A percentile compares a stretch with the other conserved stretches of the same genome.
phyloP scores from a whole-genome alignment of 2,797 vertebrate species.

The Rhinatrema bivittatum region DNA sequence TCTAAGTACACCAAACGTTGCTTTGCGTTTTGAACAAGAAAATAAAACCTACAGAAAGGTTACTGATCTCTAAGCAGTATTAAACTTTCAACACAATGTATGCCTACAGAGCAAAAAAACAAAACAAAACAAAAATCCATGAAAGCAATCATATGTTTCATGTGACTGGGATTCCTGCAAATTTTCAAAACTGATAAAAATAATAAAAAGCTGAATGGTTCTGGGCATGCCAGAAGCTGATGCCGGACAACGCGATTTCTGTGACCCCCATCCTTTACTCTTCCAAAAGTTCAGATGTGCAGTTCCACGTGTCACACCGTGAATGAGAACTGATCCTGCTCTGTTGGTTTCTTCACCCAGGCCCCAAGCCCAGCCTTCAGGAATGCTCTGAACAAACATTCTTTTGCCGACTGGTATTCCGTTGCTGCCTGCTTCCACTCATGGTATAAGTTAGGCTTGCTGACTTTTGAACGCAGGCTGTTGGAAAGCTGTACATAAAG shows the following conservation, averaged over 20 bases:
- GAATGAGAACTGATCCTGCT: conserved; percentile 95
- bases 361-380: conserved; percentile 90
- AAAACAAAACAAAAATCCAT: not conserved
- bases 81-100: no score
- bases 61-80: no score
- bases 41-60: no score
- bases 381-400: conserved; percentile 87
- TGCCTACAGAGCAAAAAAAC: not conserved
- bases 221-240: conserved; percentile 17
- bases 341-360: conserved; percentile 96
- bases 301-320: conserved; percentile 29
- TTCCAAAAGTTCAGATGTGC: conserved; percentile 33
- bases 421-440: conserved; percentile 86
- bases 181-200: no score
- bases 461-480: conserved; percentile 71
- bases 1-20: no score
- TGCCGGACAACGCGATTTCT: conserved; percentile 25
- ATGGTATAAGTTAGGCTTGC: conserved; percentile 80
- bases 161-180: no score
- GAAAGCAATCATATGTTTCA: no score
- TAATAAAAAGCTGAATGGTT: no score
- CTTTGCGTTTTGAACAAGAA: no score
- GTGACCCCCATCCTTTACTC: no score
- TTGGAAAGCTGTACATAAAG: conserved; percentile 59
- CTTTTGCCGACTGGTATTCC: conserved; percentile 90